Conservation (phyloP, 2,113 vertebrate genomes). For the Gadus macrocephalus region DNA sequence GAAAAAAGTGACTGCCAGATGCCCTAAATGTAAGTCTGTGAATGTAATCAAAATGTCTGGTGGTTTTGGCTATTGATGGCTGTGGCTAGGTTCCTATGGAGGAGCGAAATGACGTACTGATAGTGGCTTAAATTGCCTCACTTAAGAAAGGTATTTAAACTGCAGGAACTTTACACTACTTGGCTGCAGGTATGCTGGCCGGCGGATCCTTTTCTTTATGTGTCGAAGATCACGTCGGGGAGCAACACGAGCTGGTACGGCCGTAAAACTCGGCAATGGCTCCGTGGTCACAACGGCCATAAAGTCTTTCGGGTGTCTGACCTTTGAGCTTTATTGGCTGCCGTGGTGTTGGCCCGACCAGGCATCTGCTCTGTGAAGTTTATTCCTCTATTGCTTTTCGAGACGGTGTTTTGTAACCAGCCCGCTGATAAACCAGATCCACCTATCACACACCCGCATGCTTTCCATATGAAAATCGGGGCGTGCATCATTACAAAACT, state of each 20-base stretch:
- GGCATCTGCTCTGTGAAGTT: background rate
- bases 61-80: background rate
- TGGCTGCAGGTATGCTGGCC: background rate
- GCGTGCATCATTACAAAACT: constrained; percentile 12
- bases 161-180: background rate
- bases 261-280: constrained; percentile 5
- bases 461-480: constrained; percentile 13
- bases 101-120: background rate
- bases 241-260: background rate
- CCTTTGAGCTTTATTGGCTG: constrained; percentile 54
- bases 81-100: no score
- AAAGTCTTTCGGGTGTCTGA: constrained; percentile 49
- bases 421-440: constrained; percentile 43
- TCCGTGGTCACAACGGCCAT: constrained; percentile 28
- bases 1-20: no score
- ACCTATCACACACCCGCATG: constrained; percentile 21
- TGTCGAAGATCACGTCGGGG: constrained; percentile 12
- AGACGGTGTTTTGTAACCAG: constrained; percentile 28
- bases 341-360: constrained; percentile 19
- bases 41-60: background rate
- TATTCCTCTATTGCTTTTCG: constrained; percentile 12
- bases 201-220: background rate
- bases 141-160: no score
- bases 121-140: background rate
- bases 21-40: no score